Percentiles rank a stretch among this genome's conserved stretches.
Evolutionary conservation across 1,140 invertebrate species (phyloP).

Genomic region (Pseudachorutes palmiensis): DNA sequence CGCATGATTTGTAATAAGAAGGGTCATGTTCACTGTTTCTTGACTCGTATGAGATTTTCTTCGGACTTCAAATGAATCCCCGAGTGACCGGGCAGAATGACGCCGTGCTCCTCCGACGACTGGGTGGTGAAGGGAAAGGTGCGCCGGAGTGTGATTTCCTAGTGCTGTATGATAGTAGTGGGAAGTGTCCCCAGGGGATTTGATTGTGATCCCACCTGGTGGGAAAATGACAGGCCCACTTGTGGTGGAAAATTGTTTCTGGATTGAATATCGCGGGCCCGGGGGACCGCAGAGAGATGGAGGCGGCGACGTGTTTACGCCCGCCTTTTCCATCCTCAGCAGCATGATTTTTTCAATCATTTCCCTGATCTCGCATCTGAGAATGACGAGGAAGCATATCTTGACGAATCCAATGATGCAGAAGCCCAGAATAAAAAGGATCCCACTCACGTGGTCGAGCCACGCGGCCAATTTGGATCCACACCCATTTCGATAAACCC

Average conservation of each 20-base stretch:
- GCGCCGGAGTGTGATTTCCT: background rate
- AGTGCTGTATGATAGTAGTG: background rate
- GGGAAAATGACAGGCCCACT: background rate
- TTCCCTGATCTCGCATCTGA: conserved; percentile 62
- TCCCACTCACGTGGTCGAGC: conserved; percentile 46
- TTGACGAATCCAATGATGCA: conserved; percentile 84
- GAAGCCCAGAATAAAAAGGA: conserved; percentile 74
- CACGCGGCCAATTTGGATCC: conserved; percentile 30
- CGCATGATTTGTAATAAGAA: conserved; percentile 25
- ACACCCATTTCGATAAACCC: conserved; percentile 31
- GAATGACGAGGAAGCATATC: conserved; percentile 76
- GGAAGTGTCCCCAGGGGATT: background rate
- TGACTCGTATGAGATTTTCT: conserved; percentile 25
- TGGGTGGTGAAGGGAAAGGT: background rate
- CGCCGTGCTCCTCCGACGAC: background rate
- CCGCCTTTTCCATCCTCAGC: conserved; percentile 44
- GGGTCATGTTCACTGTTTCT: conserved; percentile 35
- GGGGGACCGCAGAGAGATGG: background rate
- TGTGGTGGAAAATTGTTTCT: background rate
- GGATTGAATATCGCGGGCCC: background rate
- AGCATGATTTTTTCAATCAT: conserved; percentile 80
- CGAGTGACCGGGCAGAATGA: background rate
- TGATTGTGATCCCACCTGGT: conserved; percentile 5
- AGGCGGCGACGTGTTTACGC: background rate
- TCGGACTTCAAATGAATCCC: too few relatives aligned